Evolutionary conservation across 1,140 invertebrate genomes (phyloP).

Genomic region (Metaphire vulgaris): DNA sequence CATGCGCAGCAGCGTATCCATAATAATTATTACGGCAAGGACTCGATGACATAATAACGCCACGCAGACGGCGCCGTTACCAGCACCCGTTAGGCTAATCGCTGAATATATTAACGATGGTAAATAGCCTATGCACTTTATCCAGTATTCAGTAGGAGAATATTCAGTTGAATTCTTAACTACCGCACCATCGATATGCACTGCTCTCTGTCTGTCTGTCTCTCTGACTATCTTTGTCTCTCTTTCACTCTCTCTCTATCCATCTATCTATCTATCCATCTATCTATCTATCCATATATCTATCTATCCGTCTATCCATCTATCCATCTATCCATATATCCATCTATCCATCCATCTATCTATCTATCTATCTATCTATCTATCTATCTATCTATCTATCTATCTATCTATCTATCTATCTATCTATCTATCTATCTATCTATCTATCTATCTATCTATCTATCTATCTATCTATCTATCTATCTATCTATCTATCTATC

Average conservation of each 20-base stretch:
- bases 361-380: not conserved
- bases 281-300: slow-evolving; percentile 13
- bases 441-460: slow-evolving; percentile 24
- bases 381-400: not conserved
- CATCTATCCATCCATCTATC: not conserved
- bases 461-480: too few species aligned
- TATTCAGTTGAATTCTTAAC: too few species aligned
- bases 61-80: not conserved
- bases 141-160: too few species aligned
- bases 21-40: not conserved
- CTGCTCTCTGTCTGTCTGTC: too few species aligned
- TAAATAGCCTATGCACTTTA: too few species aligned
- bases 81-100: not conserved
- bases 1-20: too few species aligned
- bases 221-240: slow-evolving; percentile 16
- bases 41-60: not conserved
- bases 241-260: slow-evolving; percentile 6
- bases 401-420: not conserved
- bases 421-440: slow-evolving; percentile 20
- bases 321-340: not conserved
- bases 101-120: too few species aligned
- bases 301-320: slow-evolving; percentile 19
- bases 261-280: slow-evolving; percentile 7
- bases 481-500: too few species aligned
- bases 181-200: too few species aligned